Evolutionary conservation across 2,113 vertebrate species (phyloP).

Genomic region (Tylochromis polylepis): DNA sequence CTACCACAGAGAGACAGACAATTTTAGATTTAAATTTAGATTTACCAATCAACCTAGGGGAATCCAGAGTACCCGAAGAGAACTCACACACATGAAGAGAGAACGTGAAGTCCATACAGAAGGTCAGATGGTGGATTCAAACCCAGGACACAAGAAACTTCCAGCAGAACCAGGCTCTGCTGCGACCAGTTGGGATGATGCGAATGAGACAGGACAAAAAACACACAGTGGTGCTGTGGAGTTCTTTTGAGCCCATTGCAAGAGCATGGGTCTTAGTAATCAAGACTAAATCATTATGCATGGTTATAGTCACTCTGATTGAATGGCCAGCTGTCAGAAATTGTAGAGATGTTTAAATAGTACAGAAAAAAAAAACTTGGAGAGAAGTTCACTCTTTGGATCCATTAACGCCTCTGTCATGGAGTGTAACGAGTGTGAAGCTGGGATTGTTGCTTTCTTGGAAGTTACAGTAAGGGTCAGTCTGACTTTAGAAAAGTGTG

Average conservation of each 20-base stretch:
- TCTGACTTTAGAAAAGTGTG: neutral
- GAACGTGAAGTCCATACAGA: no score
- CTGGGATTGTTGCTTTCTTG: neutral
- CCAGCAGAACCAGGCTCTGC: neutral
- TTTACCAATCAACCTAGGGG: neutral
- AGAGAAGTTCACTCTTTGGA: neutral
- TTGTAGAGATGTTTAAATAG: neutral
- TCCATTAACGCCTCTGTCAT: neutral
- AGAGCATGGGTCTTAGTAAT: neutral
- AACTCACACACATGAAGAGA: no score
- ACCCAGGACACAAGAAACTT: neutral
- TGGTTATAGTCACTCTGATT: neutral
- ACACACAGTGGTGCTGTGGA: neutral
- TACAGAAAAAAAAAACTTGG: neutral
- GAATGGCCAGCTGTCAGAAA: no score
- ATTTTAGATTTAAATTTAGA: neutral
- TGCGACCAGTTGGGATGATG: rapidly evolving
- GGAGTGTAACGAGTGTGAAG: neutral
- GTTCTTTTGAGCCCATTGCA: neutral
- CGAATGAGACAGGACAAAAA: neutral
- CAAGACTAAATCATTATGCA: neutral
- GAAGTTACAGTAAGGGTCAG: neutral
- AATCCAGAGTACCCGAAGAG: no score
- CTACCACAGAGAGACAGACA: neutral
- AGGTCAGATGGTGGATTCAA: neutral